Evolutionary conservation across 2,797 vertebrate genomes (phyloP).

Genomic region (Buceros bicornis): DNA sequence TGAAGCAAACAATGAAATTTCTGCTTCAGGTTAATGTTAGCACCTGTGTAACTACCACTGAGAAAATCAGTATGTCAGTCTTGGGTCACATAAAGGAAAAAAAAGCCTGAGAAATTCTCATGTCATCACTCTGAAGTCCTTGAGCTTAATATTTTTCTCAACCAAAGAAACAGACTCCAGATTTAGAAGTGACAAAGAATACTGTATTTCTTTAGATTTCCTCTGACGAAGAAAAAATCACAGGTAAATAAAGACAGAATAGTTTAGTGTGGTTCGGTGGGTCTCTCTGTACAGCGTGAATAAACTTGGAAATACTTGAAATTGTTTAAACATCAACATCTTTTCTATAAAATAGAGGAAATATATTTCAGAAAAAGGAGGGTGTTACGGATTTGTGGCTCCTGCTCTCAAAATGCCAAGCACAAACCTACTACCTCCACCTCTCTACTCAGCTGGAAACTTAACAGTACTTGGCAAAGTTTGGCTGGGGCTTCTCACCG

Average conservation of each 20-base stretch:
- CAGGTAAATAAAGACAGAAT: conserved; percentile 12
- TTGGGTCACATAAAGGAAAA: background rate
- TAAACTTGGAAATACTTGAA: conserved; percentile 11
- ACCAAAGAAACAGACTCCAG: conserved; percentile 40
- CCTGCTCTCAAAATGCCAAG: background rate
- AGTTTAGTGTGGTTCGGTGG: background rate
- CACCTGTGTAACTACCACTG: conserved; percentile 40
- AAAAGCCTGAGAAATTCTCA: conserved; percentile 34
- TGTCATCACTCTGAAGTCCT: background rate
- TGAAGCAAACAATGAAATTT: conserved; percentile 63
- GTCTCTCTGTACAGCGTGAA: background rate
- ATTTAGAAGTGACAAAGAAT: conserved; percentile 23
- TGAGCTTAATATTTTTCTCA: conserved; percentile 33
- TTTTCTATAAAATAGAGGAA: conserved; percentile 1
- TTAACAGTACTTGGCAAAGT: background rate
- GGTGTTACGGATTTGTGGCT: background rate
- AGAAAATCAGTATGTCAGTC: conserved; percentile 43
- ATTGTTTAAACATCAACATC: background rate
- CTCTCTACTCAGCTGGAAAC: background rate
- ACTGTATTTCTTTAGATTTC: conserved; percentile 31
- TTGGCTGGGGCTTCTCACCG: background rate
- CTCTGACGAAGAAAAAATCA: conserved; percentile 13
- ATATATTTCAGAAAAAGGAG: background rate
- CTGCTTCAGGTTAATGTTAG: conserved; percentile 48
- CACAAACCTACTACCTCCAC: background rate